These are phyloP conservation scores for Euleptes europaea DNA, from an alignment of 2,113 vertebrate genomes.

Conservation along the genomic window DNA sequence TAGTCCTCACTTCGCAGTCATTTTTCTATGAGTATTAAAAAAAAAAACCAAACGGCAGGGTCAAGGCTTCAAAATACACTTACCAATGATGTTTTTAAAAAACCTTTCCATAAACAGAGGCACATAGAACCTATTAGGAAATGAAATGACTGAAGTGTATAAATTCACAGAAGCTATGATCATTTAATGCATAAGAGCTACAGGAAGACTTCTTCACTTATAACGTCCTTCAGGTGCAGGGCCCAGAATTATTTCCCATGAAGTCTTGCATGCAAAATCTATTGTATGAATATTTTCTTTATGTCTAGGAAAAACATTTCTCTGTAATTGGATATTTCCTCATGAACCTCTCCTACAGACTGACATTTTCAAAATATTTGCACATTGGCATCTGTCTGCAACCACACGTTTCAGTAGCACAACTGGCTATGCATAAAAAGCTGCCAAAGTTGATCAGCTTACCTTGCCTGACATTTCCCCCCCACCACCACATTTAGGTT, in stretches of 20 bases:
- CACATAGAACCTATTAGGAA: not conserved
- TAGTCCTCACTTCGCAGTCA: too few species aligned
- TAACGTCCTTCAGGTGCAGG: not conserved
- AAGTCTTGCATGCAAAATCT: not conserved
- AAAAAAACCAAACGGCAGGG: too few species aligned
- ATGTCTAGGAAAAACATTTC: not conserved
- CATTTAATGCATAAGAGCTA: not conserved
- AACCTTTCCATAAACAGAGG: not conserved
- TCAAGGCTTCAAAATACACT: not conserved
- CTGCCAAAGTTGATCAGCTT: not conserved
- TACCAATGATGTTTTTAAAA: not conserved
- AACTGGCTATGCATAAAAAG: not conserved
- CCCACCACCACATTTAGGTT: not conserved
- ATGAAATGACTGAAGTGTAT: not conserved
- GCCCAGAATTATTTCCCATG: not conserved
- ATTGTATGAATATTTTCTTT: not conserved
- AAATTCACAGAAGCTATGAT: not conserved
- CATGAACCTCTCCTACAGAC: not conserved
- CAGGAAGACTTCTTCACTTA: not conserved
- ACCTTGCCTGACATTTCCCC: not conserved
- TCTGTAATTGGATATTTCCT: not conserved
- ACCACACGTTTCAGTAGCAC: not conserved
- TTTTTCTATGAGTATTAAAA: too few species aligned
- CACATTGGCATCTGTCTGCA: not conserved
- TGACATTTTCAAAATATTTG: not conserved